A percentile compares a stretch with the other conserved stretches of the same genome.
Evolutionary conservation across 2,113 vertebrate genomes (phyloP).

Genomic region (Stegostoma tigrinum): DNA sequence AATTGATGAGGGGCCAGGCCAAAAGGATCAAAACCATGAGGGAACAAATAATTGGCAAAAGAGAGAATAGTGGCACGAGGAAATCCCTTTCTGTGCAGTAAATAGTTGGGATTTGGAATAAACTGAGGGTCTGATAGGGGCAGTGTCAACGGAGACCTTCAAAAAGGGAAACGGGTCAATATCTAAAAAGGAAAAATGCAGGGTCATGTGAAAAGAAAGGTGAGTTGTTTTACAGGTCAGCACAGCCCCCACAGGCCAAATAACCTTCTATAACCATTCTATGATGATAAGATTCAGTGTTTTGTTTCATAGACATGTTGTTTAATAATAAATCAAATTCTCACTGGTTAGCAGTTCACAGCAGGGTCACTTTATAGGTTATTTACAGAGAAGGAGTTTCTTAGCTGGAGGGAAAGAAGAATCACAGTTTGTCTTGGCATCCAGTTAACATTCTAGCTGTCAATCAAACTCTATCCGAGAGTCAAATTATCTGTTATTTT

Average conservation of each 20-base stretch:
- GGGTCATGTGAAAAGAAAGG: too few species aligned
- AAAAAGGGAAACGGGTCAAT: too few species aligned
- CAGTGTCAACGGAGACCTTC: too few species aligned
- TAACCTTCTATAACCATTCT: background rate
- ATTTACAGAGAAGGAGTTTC: background rate
- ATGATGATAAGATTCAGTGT: background rate
- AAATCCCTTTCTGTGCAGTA: too few species aligned
- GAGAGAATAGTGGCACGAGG: too few species aligned
- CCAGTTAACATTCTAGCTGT: background rate
- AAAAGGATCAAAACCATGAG: too few species aligned
- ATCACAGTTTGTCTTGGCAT: background rate
- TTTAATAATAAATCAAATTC: background rate
- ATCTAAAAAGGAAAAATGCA: too few species aligned
- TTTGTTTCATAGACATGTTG: background rate
- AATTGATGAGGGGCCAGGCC: too few species aligned
- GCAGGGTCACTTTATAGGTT: background rate
- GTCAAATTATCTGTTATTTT: background rate
- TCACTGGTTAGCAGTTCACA: background rate
- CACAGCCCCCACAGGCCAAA: background rate
- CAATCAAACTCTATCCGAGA: background rate
- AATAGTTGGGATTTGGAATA: too few species aligned
- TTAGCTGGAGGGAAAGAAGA: background rate
- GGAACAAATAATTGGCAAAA: too few species aligned
- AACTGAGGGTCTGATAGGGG: too few species aligned
- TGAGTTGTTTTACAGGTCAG: background rate